Base-by-base conservation (phyloP, 2,888 invertebrate genomes). In the Deroplatys truncata region DNA sequence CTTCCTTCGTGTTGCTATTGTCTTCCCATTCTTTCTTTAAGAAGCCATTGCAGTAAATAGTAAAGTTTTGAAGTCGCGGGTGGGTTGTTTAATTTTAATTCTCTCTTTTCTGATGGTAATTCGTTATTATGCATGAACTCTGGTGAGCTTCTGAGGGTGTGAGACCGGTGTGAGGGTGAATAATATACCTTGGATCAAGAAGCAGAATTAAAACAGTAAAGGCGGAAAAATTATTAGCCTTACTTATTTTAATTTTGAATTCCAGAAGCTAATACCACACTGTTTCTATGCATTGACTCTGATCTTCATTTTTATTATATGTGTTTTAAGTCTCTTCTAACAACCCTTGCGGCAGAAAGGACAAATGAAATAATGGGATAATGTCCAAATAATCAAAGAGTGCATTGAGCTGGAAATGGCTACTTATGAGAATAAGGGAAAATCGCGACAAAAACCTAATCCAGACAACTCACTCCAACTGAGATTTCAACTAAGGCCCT, bases 121-220 rank as follows among this genome's bases (percentile, higher is more conserved):
- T 43, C 43, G 85, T 85, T 85, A 85, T 49, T 85, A 85, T 85
- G 85, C 85, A 85, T 85, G 85, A 85, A 85, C 28, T 85, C 85
- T 49, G 49, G 13, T 29, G 49, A 85, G 49, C 49, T 85, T 85
- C 15, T 28, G 35, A 49, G 85, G 28, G 85, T 56, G n/a, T 85
- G 43, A 49, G 35, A n/a, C 49, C 49, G 84, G 29, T 35, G 16
- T 35, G 35, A 28, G 10, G 84, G 43, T 29, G 31, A 31, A 20
- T 31, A 35, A 10, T n/a, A 25, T 85, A 85, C 20, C 25, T 43
- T 49, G 28, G 85, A 28, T 85, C 85, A 85, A 16, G 49, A 28
- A 56, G 5, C 4, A 49, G 43, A 85, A 49, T 85, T 49, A 85
- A 16, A 28, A 72, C 56, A 72, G 56, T 25, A 72, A 72, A 72